Base-by-base conservation (phyloP, 2,113 vertebrate genomes). In the Scomber japonicus region DNA sequence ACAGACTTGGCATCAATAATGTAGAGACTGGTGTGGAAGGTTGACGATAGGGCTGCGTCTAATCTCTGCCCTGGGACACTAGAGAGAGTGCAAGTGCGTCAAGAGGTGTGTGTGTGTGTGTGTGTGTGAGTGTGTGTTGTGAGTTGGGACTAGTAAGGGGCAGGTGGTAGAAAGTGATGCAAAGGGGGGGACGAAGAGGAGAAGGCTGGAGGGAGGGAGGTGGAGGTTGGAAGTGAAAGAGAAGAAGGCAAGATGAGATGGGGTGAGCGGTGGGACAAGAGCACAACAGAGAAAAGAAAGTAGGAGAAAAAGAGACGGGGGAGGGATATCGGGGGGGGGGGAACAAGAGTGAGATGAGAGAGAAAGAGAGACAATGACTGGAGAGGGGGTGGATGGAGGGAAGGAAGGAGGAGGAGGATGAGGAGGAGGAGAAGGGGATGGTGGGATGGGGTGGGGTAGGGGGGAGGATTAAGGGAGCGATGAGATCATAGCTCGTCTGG, bases 401-500 rank as follows among this genome's bases (percentile, higher is more conserved):
- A 75, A 55, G 73, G 55, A 71, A 59, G 83, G 54, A 78, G 80
- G 46, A 50, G 61, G 71, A 49, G 80, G 71, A 77, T 76, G 84
- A 86, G 59, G 55, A 79, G 82, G 67, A 70, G 56, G 72, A 53
- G 72, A 57, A 71, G 60, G 85, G 51, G 74, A 77, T 44, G 68
- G 67, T 19, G n/a, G 5, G 35, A n/a, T n/a, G 12, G 53, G 17
- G 19, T 16, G 64, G 49, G 66, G 62, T 27, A 44, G 69, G 31
- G 31, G 56, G 80, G 69, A 78, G 78, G 84, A 86, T 90, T 88
- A 86, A 87, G 88, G 77, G 90, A 83, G 81, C 67, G 91, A 95
- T 96, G 94, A 96, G 95, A 94, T 96, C 95, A 96, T 96, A 92
- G 94, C 94, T 95, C 84, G 89, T 95, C 94, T 95, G 86, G 87